A percentile compares a stretch with the other conserved stretches of the same genome.
Evolutionary conservation across 2,888 invertebrate species (phyloP).

Genomic region (Cerceris rybyensis): DNA sequence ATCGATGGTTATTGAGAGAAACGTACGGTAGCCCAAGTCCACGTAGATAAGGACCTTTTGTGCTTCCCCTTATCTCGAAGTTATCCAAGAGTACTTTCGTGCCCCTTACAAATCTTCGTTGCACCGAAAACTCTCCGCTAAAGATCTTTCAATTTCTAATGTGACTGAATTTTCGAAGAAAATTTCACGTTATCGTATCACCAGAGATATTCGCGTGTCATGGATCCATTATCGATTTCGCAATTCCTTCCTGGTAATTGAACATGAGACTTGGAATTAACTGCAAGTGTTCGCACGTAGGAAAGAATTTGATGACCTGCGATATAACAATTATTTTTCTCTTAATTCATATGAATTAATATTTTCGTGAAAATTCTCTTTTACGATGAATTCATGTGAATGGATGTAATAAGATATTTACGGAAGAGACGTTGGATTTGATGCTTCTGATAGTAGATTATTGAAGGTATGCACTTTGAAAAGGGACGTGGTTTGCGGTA

Average conservation of each 20-base stretch:
- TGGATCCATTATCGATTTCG: background rate
- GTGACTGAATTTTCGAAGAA: background rate
- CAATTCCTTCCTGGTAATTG: background rate
- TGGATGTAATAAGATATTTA: background rate
- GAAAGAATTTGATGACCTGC: no score
- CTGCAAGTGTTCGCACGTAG: no score
- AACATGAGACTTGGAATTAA: background rate
- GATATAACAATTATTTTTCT: no score
- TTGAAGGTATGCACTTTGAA: background rate
- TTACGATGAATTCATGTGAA: no score
- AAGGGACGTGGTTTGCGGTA: background rate
- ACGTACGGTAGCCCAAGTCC: slow-evolving; percentile 54
- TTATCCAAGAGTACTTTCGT: slow-evolving; percentile 15
- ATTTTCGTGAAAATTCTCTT: no score
- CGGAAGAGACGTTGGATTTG: background rate
- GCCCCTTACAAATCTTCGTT: background rate
- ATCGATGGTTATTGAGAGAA: slow-evolving; percentile 39
- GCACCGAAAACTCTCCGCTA: slow-evolving; percentile 2
- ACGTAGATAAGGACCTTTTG: slow-evolving; percentile 66
- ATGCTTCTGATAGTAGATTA: background rate
- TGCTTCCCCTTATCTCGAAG: slow-evolving; percentile 39
- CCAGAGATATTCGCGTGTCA: background rate
- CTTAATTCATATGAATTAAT: no score
- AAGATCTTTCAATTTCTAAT: background rate
- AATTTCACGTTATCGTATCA: background rate